Evolutionary conservation across 1,140 invertebrate genomes (phyloP), one percentile per base, ranked within the genome.

Genomic region (Tetramorium parvispinum): DNA sequence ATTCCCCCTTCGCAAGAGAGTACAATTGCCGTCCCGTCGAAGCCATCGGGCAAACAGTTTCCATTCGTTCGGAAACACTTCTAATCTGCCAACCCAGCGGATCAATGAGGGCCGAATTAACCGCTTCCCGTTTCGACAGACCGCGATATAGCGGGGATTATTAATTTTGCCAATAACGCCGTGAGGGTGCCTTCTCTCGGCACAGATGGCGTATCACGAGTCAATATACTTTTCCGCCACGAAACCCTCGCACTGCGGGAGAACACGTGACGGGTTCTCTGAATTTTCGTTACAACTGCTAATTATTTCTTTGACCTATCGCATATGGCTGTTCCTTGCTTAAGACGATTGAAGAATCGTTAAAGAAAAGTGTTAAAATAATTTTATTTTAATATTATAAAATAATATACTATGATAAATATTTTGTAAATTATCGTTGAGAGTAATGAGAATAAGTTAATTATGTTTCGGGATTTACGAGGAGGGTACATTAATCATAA

Each of bases 111-210:
- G 65, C 88, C 87, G 89, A 94, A 94, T 94, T 93, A 94, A 92
- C 92, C 91, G 89, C 88, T 92, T 92, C 90, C 91, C 88, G 89
- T 92, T 91, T 89, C 71, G 83, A 87, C 79, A 73, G 49, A 68
- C 89, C 73, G 65, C 81, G 85, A 87, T 83, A 77, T 90, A 77
- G 18, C 75, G 65, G 76, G 90, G 91, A 91, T 95, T 95, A 95
- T 95, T 94, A 94, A 94, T 94, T 94, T 93, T 88, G 91, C 93
- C 93, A 94, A 94, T 93, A 92, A 91, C 51, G 88, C 88, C 87
- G 66, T 81, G 78, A 86, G 85, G 88, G 91, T 86, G 87, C 73
- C 68, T 90, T 79, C 89, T 91, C 63, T 68, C 46, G 75, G 89
- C 93, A 89, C 94, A 94, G 94, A 94, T 94, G 94, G 94, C 88